Conservation (phyloP, 2,888 invertebrate genomes). For the Brachyptera putata region DNA sequence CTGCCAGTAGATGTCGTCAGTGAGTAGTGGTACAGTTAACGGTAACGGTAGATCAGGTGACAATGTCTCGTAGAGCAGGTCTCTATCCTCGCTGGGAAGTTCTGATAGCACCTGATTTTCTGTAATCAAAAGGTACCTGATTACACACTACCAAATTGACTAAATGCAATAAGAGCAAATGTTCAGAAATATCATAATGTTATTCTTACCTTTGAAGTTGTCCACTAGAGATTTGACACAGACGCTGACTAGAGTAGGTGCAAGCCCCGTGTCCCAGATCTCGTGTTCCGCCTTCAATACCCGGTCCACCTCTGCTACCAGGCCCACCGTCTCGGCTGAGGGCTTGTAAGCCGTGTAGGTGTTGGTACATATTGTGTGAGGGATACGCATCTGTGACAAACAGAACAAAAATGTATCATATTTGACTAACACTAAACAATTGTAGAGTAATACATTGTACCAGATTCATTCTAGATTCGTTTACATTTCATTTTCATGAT, state of each 20-base stretch:
- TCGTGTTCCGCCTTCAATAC: constrained; percentile 22
- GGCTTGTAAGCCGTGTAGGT: constrained; percentile 22
- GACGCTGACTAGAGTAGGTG: constrained; percentile 20
- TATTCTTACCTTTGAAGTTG: constrained; percentile 20
- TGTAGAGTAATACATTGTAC: no score
- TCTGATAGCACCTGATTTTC: constrained; percentile 51
- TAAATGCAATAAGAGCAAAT: neutral
- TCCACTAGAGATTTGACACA: constrained; percentile 22
- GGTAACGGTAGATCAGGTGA: constrained; percentile 57
- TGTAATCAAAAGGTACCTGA: no score
- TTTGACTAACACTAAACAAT: no score
- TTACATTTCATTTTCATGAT: no score
- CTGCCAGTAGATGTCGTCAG: constrained; percentile 63
- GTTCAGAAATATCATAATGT: neutral
- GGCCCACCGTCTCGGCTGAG: neutral
- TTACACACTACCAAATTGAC: neutral
- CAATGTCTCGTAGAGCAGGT: constrained; percentile 57
- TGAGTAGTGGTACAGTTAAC: constrained; percentile 51
- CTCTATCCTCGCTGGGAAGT: constrained; percentile 53
- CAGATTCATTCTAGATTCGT: no score
- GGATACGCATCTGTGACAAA: constrained; percentile 25
- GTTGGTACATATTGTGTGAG: constrained; percentile 24
- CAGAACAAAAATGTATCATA: no score
- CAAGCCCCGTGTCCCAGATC: constrained; percentile 20
- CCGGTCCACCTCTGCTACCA: constrained; percentile 20